A percentile compares a stretch with the other conserved stretches of the same genome.
Evolutionary conservation across 2,113 vertebrate genomes (phyloP).

Genomic region (Aspidoscelis tigris): DNA sequence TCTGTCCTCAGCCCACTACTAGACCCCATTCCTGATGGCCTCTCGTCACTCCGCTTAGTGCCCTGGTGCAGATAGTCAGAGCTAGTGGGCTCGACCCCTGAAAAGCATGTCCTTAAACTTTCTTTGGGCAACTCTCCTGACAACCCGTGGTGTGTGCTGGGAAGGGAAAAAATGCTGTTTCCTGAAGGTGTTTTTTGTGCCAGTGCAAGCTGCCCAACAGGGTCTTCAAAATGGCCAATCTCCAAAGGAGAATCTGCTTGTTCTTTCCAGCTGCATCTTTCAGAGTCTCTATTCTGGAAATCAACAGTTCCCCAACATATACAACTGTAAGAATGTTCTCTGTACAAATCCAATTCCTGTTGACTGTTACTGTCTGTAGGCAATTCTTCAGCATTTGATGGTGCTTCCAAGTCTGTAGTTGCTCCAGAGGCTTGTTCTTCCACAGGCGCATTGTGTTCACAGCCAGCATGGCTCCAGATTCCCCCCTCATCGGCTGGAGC

Average conservation of each 20-base stretch:
- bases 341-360: background rate
- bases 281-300: slow-evolving; percentile 29
- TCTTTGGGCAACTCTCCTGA: slow-evolving; percentile 49
- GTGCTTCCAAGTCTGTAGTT: background rate
- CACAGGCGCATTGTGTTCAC: slow-evolving; percentile 11
- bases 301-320: slow-evolving; percentile 42
- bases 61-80: slow-evolving; percentile 36
- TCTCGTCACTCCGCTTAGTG: slow-evolving; percentile 38
- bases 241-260: slow-evolving; percentile 24
- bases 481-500: slow-evolving; percentile 13
- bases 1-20: slow-evolving; percentile 19
- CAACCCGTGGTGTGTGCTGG: slow-evolving; percentile 19
- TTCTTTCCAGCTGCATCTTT: background rate
- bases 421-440: slow-evolving; percentile 28
- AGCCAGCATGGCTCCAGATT: background rate
- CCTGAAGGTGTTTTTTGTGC: slow-evolving; percentile 22
- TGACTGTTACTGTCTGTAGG: slow-evolving; percentile 1
- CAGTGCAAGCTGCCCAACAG: background rate
- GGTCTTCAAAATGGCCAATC: background rate
- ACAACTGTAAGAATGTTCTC: slow-evolving; percentile 24
- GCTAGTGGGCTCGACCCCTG: slow-evolving; percentile 30
- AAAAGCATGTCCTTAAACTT: slow-evolving; percentile 28
- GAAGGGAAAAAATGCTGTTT: slow-evolving; percentile 40
- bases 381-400: slow-evolving; percentile 3
- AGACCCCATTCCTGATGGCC: slow-evolving; percentile 35